Percentiles rank a stretch among this genome's conserved stretches.
Evolutionary conservation across 2,888 invertebrate genomes (phyloP).

Genomic region (Biston betularia): DNA sequence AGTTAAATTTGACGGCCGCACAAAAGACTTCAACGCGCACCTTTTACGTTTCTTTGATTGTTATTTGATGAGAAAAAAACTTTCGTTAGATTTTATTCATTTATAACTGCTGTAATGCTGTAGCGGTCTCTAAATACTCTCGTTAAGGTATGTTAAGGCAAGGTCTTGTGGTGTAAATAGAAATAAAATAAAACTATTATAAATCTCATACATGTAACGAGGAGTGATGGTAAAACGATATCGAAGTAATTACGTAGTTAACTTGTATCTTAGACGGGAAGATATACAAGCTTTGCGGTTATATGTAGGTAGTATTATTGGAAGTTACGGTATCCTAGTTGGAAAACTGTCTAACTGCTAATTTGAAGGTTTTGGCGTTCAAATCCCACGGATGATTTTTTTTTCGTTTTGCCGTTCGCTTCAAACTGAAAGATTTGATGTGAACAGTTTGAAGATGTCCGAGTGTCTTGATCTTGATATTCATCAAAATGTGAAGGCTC

Average conservation of each 20-base stretch:
- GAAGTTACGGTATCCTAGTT: too few species aligned
- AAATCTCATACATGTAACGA: conserved; percentile 43
- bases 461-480: too few species aligned
- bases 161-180: conserved; percentile 23
- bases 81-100: conserved; percentile 28
- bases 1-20: conserved; percentile 58
- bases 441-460: too few species aligned
- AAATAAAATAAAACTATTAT: conserved; percentile 28
- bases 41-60: conserved; percentile 37
- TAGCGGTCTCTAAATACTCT: conserved; percentile 27
- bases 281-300: conserved; percentile 43
- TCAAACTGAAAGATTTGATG: too few species aligned
- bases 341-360: too few species aligned
- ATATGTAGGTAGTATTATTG: conserved; percentile 10
- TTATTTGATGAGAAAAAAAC: conserved; percentile 28
- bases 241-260: conserved; percentile 47
- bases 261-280: conserved; percentile 46
- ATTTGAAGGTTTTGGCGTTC: too few species aligned
- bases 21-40: conserved; percentile 78
- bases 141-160: conserved; percentile 24
- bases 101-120: conserved; percentile 17
- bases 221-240: conserved; percentile 43
- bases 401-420: too few species aligned
- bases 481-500: too few species aligned
- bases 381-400: too few species aligned